Evolutionary conservation across 2,113 vertebrate species (phyloP).

Genomic region (Microcebus jonahi): DNA sequence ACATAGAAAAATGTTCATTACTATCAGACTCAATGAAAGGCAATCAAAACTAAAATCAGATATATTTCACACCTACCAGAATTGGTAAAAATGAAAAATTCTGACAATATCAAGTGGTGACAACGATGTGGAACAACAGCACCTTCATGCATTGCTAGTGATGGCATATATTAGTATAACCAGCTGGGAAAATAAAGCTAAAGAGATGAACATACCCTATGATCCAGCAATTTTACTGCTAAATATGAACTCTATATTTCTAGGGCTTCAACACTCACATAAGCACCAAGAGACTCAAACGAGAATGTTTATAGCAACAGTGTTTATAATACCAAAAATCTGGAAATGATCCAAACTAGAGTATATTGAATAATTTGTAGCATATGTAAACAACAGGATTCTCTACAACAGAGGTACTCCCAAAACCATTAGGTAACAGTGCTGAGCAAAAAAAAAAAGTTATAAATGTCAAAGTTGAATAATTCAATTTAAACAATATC

Average conservation of each 20-base stretch:
- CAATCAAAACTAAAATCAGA: background rate
- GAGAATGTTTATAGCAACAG: background rate
- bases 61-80: background rate
- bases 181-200: background rate
- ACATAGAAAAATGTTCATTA: background rate
- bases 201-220: background rate
- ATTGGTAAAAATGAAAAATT: background rate
- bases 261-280: background rate
- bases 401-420: background rate
- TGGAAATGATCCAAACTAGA: background rate
- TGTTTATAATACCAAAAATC: background rate
- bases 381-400: background rate
- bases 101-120: background rate
- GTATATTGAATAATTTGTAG: background rate
- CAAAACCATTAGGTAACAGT: background rate
- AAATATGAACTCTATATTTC: background rate
- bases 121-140: background rate
- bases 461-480: background rate
- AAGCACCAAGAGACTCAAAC: background rate
- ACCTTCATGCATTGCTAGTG: background rate
- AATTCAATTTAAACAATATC: background rate
- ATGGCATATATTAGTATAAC: background rate
- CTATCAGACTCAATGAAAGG: background rate
- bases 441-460: background rate
- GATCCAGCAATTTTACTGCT: background rate